These are phyloP conservation scores for Mechanitis mazaeus DNA, from an alignment of 2,888 invertebrate species.

Conservation along the genomic window DNA sequence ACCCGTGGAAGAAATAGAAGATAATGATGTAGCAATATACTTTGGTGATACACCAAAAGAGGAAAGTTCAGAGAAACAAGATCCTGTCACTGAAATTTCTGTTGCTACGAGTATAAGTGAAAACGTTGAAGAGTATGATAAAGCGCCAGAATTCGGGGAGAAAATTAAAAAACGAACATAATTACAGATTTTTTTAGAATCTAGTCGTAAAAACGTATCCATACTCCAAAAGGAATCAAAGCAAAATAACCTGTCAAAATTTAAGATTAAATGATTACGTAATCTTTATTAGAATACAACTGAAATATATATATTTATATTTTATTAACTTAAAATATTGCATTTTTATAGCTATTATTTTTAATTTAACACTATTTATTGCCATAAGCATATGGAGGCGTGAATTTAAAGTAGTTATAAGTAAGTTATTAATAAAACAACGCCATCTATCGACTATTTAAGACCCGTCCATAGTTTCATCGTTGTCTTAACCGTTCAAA, in stretches of 20 bases:
- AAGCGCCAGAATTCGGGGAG: slow-evolving; percentile 47
- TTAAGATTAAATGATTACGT: too few relatives aligned
- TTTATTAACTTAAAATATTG: too few relatives aligned
- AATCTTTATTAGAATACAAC: too few relatives aligned
- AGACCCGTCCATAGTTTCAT: slow-evolving; percentile 31
- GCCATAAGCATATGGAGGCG: background rate
- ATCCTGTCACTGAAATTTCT: slow-evolving; percentile 67
- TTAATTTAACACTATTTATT: background rate
- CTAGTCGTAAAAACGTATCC: slow-evolving; percentile 26
- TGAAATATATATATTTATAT: too few relatives aligned
- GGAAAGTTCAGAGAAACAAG: slow-evolving; percentile 36
- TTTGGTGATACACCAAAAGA: slow-evolving; percentile 50
- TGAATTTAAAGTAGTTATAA: slow-evolving; percentile 11
- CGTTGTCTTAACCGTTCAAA: slow-evolving; percentile 20
- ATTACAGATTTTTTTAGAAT: slow-evolving; percentile 16
- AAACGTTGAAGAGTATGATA: slow-evolving; percentile 40
- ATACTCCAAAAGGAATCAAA: too few relatives aligned
- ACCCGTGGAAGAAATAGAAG: slow-evolving; percentile 63
- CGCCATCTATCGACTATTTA: slow-evolving; percentile 34
- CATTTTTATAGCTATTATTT: background rate
- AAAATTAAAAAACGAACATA: slow-evolving; percentile 49
- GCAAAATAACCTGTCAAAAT: too few relatives aligned
- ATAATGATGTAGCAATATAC: slow-evolving; percentile 78
- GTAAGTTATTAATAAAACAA: slow-evolving; percentile 17
- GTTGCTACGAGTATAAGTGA: slow-evolving; percentile 69